phyloP scores from a whole-genome alignment of 2,113 vertebrate genomes.

The Mobula birostris region DNA sequence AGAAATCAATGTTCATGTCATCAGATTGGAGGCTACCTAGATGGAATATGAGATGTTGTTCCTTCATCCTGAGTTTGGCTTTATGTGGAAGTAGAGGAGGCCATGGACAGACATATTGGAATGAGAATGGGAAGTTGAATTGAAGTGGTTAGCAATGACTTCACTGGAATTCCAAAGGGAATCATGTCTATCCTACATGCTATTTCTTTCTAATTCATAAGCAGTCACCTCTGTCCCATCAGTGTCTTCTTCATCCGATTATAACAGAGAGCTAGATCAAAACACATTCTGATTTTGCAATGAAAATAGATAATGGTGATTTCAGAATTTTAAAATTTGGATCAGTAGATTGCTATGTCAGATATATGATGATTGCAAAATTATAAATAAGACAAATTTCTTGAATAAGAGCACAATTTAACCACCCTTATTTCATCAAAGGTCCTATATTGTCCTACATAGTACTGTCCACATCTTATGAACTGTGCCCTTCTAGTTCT shows the following conservation, averaged over 20 bases:
- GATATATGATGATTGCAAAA: background rate
- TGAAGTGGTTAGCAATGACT: no score
- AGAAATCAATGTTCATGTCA: no score
- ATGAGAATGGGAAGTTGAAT: no score
- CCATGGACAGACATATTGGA: no score
- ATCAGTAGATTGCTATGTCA: background rate
- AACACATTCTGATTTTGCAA: background rate
- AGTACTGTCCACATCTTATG: background rate
- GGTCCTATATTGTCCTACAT: background rate
- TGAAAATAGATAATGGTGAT: background rate
- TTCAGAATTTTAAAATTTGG: background rate
- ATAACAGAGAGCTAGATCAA: background rate
- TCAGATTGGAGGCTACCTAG: no score
- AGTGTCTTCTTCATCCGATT: background rate
- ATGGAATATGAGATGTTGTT: no score
- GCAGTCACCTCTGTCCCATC: background rate
- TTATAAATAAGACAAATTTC: background rate
- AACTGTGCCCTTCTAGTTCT: conserved; percentile 36
- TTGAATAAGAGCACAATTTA: background rate
- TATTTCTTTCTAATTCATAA: background rate
- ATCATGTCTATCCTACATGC: background rate
- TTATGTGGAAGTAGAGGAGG: no score
- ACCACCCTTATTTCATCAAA: background rate
- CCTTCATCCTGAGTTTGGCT: no score
- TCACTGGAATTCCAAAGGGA: background rate